Percentiles rank a stretch among this genome's conserved stretches.
Conservation (phyloP, 2,888 invertebrate species). For the Ormyrus rosae region DNA sequence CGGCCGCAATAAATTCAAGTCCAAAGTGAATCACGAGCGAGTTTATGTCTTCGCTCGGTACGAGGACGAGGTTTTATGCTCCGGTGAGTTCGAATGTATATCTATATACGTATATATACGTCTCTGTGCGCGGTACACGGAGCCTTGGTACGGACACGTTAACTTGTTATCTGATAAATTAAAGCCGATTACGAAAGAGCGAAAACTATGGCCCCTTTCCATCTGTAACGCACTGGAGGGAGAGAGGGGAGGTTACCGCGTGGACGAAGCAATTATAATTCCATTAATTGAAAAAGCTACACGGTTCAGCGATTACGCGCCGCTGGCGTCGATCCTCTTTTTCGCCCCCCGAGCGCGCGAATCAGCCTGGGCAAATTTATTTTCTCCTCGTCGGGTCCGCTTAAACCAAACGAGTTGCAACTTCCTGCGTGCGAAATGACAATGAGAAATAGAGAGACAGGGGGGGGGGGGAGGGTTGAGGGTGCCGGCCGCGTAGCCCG, state of each 20-base stretch:
- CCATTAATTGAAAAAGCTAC: conserved; percentile 20
- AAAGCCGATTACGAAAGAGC: conserved; percentile 1
- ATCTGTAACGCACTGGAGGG: not conserved
- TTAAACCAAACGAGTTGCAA: no score
- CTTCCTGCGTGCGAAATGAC: no score
- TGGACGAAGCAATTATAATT: conserved; percentile 1
- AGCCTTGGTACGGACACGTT: not conserved
- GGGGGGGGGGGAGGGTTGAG: no score
- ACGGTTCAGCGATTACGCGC: not conserved
- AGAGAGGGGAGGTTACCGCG: not conserved
- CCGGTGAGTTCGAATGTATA: not conserved
- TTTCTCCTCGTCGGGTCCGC: not conserved
- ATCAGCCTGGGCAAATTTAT: conserved; percentile 22
- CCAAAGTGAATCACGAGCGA: conserved; percentile 12
- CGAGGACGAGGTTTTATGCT: conserved; percentile 7
- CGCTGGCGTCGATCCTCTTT: not conserved
- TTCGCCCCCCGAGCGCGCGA: not conserved
- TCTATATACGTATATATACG: no score
- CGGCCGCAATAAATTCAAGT: not conserved
- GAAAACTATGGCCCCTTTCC: not conserved
- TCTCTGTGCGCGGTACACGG: no score
- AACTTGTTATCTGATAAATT: conserved; percentile 16
- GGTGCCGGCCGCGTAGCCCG: not conserved
- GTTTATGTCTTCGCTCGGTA: conserved; percentile 9
- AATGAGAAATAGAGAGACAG: no score